phyloP scores from a whole-genome alignment of 2,113 vertebrate genomes.

The Mus musculus region GRCm39 chr9:30540001-30540500 shows the following conservation, averaged over 20 bases:
- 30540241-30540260: background rate
- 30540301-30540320: constrained; percentile 16
- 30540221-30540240: background rate
- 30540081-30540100: background rate
- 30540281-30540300: background rate
- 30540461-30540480: background rate
- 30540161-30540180: background rate
- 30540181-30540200: background rate
- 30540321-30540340: constrained; percentile 35
- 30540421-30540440: constrained; percentile 59
- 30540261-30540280: background rate
- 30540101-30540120: background rate
- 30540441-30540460: constrained; percentile 78
- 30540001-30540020: background rate
- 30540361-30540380: constrained; percentile 46
- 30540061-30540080: background rate
- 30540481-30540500: constrained; percentile 8
- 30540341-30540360: constrained; percentile 55
- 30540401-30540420: constrained; percentile 58
- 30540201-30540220: background rate
- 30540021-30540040: background rate
- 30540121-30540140: background rate
- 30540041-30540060: background rate
- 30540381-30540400: constrained; percentile 63
- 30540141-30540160: background rate